Conservation (phyloP, 2,888 invertebrate genomes). For the Helobdella robusta region DNA sequence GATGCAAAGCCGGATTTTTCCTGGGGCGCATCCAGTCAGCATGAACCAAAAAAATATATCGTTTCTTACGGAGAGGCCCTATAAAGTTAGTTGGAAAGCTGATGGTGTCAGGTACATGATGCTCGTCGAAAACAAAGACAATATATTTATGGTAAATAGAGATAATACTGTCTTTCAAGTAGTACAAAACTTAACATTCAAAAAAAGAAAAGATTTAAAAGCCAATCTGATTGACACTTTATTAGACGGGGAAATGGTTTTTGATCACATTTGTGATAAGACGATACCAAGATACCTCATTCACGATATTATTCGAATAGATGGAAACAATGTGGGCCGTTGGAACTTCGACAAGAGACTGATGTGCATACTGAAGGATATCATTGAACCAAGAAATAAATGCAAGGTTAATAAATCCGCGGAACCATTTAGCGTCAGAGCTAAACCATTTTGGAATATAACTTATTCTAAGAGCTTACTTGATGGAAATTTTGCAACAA, state of each 20-base stretch:
- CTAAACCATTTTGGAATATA: constrained; percentile 79
- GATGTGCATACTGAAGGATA: constrained; percentile 60
- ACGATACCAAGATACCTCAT: constrained; percentile 76
- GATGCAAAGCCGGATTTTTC: constrained; percentile 74
- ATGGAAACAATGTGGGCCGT: constrained; percentile 48
- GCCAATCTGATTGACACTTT: constrained; percentile 73
- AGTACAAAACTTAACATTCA: constrained; percentile 65
- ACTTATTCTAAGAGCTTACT: constrained; percentile 41
- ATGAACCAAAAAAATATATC: constrained; percentile 76
- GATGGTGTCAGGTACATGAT: constrained; percentile 96
- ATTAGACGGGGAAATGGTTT: constrained; percentile 93
- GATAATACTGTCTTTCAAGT: constrained; percentile 79
- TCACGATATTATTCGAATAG: constrained; percentile 82
- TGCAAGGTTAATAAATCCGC: constrained; percentile 64
- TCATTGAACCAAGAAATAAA: constrained; percentile 58
- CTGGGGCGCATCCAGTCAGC: constrained; percentile 92
- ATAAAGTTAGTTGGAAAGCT: constrained; percentile 97
- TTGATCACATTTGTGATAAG: constrained; percentile 66
- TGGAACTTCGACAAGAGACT: constrained; percentile 68
- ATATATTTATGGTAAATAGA: constrained; percentile 86
- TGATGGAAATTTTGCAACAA: constrained; percentile 74
- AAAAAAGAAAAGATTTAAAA: constrained; percentile 57
- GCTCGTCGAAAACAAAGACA: constrained; percentile 74
- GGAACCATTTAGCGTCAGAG: constrained; percentile 82
- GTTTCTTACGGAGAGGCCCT: constrained; percentile 68